Percentiles rank a stretch among this genome's conserved stretches.
Evolutionary conservation across 1,140 invertebrate genomes (phyloP).

Genomic region (Anastrepha obliqua): DNA sequence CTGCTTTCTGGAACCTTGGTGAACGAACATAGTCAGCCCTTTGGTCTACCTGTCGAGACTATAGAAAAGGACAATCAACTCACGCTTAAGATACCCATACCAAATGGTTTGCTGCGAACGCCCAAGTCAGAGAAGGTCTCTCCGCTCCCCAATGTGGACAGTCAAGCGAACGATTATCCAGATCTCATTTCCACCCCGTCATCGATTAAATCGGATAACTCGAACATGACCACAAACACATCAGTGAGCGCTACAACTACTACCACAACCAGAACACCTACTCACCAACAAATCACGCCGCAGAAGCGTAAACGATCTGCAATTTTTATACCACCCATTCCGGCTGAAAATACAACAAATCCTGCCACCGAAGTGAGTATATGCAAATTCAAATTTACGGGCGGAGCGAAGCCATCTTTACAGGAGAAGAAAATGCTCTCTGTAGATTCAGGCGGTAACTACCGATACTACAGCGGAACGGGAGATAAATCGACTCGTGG

Average conservation of each 20-base stretch:
- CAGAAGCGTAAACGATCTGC: conserved; percentile 86
- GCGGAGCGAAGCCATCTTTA: conserved; percentile 88
- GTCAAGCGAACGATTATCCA: conserved; percentile 52
- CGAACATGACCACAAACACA: conserved; percentile 61
- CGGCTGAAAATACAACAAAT: conserved; percentile 81
- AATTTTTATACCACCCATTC: conserved; percentile 87
- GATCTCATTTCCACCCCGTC: conserved; percentile 58
- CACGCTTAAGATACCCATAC: conserved; percentile 70
- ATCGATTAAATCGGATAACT: conserved; percentile 60
- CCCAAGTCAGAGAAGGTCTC: conserved; percentile 47
- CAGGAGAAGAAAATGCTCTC: conserved; percentile 94
- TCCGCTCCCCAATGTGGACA: not conserved
- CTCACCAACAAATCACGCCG: conserved; percentile 68
- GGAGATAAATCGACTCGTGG: conserved; percentile 85
- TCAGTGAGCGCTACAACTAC: conserved; percentile 55
- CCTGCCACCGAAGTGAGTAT: conserved; percentile 89
- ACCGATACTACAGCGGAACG: conserved; percentile 87
- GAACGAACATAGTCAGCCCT: conserved; percentile 34
- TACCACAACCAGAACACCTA: conserved; percentile 60
- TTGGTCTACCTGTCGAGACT: conserved; percentile 66
- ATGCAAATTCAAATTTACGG: conserved; percentile 94
- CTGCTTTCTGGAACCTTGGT: conserved; percentile 75
- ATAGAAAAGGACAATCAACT: conserved; percentile 72
- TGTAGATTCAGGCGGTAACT: conserved; percentile 89
- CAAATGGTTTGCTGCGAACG: conserved; percentile 64